These are phyloP conservation scores for Coracias cyanogaster DNA, from an alignment of 2,797 vertebrate genomes.

Conservation along the genomic window DNA sequence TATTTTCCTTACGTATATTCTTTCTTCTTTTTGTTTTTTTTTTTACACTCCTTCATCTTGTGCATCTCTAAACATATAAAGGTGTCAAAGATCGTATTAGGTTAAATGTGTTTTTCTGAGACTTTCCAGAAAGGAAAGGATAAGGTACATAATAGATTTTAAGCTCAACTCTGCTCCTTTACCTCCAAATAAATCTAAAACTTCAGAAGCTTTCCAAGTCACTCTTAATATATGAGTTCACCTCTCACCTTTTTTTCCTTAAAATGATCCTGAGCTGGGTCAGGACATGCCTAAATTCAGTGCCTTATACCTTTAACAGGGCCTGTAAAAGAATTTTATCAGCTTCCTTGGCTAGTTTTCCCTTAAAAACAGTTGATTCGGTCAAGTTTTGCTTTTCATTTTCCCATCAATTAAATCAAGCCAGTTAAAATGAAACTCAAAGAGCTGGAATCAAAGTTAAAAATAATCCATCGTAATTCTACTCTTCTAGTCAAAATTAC, in stretches of 20 bases:
- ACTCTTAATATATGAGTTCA: background rate
- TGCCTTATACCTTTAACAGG: background rate
- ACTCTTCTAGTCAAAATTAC: constrained; percentile 20
- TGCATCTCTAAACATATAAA: background rate
- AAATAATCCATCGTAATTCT: constrained; percentile 36
- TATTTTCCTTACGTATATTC: background rate
- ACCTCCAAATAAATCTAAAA: background rate
- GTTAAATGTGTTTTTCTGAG: background rate
- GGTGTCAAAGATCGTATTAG: background rate
- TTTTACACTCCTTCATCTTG: background rate
- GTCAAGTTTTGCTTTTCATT: background rate
- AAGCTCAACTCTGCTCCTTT: background rate
- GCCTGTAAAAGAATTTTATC: background rate
- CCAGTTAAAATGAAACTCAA: background rate
- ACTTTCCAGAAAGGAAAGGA: background rate
- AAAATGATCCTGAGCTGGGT: background rate
- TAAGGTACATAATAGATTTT: background rate
- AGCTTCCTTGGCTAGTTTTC: background rate
- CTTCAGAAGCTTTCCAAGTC: background rate
- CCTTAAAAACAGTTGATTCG: background rate
- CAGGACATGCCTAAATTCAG: background rate
- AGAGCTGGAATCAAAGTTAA: background rate
- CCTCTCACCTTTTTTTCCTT: background rate
- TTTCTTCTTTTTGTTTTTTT: background rate
- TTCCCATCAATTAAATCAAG: background rate